Percentiles rank a stretch among this genome's conserved stretches.
Evolutionary conservation across 2,113 vertebrate genomes (phyloP).

Genomic region (Mormyrus iriodes): DNA sequence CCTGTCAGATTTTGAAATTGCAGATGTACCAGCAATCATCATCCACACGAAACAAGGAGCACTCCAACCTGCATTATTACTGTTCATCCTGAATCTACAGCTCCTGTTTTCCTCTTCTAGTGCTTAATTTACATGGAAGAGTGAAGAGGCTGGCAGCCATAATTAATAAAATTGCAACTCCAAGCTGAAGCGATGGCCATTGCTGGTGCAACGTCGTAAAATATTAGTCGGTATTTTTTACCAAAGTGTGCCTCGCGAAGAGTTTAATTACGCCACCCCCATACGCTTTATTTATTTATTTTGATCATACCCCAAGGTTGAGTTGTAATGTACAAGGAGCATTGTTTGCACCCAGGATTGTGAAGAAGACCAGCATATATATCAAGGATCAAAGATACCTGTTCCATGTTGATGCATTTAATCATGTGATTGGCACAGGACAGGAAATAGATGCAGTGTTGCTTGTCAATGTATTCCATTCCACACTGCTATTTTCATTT

Average conservation of each 20-base stretch:
- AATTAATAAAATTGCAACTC: constrained; percentile 15
- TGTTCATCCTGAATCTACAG: not conserved
- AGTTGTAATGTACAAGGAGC: not conserved
- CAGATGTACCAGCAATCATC: not conserved
- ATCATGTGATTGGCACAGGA: not conserved
- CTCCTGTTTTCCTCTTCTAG: not conserved
- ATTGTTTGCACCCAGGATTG: not conserved
- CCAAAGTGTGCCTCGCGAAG: not conserved
- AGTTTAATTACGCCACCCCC: not conserved
- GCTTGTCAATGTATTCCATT: not conserved
- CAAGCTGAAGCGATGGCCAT: not conserved
- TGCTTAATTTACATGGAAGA: constrained; percentile 6
- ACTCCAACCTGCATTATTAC: not conserved
- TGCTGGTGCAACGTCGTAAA: not conserved
- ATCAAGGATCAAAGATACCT: not conserved
- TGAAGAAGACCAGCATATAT: not conserved
- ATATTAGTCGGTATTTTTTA: not conserved
- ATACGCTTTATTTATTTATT: not conserved
- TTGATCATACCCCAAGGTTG: not conserved
- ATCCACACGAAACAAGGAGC: not conserved
- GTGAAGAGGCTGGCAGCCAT: not conserved
- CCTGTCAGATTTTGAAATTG: constrained; percentile 1
- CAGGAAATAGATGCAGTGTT: not conserved
- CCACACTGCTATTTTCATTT: not conserved
- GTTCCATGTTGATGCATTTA: not conserved